phyloP scores from a whole-genome alignment of 2,113 vertebrate genomes.

The Rhadina sibilatrix region DNA sequence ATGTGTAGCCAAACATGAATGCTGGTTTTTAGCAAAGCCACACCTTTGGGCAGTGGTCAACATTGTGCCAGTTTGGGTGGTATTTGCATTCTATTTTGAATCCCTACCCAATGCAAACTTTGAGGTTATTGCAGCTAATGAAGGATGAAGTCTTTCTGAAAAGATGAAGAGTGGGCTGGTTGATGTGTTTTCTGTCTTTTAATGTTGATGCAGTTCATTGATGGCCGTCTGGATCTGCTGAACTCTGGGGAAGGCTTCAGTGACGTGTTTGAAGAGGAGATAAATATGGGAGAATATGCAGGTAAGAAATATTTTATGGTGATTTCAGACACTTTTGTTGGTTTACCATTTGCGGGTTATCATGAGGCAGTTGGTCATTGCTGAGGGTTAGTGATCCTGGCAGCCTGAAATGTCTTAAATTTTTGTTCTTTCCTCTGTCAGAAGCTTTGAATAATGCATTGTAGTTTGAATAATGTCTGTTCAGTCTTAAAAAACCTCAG shows the following conservation, averaged over 20 bases:
- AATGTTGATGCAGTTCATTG: conserved; percentile 84
- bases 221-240: conserved; percentile 90
- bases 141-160: not conserved
- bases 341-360: not conserved
- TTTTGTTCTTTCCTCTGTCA: not conserved
- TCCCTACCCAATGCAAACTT: not conserved
- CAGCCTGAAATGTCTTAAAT: not conserved
- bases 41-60: not conserved
- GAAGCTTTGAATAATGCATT: not conserved
- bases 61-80: not conserved
- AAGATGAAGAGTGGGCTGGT: not conserved
- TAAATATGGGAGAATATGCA: conserved; percentile 93
- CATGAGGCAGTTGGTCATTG: not conserved
- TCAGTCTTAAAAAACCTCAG: not conserved
- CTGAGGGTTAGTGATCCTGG: not conserved
- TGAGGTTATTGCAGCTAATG: not conserved
- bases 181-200: not conserved
- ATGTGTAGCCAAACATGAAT: not conserved
- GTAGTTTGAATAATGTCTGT: not conserved
- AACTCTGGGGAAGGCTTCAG: conserved; percentile 96
- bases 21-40: not conserved
- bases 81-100: not conserved
- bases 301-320: conserved; percentile 71
- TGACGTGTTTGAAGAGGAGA: conserved; percentile 96
- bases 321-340: not conserved